These are phyloP conservation scores for Sialis lutaria DNA, from an alignment of 2,888 invertebrate genomes.

Conservation along the genomic window DNA sequence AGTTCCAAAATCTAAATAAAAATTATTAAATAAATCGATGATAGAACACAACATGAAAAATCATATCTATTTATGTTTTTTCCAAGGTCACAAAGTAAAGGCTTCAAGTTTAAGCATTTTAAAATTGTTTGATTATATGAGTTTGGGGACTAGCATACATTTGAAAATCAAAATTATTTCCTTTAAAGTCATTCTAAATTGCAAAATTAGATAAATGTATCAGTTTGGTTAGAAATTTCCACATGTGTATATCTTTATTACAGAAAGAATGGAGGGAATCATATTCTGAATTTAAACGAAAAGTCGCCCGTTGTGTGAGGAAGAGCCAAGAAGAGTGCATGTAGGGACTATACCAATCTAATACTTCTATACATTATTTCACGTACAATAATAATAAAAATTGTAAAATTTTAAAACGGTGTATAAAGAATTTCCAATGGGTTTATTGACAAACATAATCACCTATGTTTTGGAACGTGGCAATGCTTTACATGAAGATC, in stretches of 20 bases:
- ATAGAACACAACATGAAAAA: too few relatives aligned
- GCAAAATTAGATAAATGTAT: too few relatives aligned
- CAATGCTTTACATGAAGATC: background rate
- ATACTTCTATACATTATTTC: background rate
- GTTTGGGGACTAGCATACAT: too few relatives aligned
- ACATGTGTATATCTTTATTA: constrained; percentile 18
- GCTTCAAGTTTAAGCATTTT: too few relatives aligned
- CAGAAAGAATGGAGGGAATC: constrained; percentile 99
- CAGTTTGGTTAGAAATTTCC: too few relatives aligned
- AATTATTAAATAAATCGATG: too few relatives aligned
- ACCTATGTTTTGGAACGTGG: background rate
- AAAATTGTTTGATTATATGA: too few relatives aligned
- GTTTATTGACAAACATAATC: background rate
- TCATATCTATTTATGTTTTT: too few relatives aligned
- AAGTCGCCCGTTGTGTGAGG: constrained; percentile 94
- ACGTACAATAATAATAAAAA: constrained; percentile 4
- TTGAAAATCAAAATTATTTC: too few relatives aligned
- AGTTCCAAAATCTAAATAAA: background rate
- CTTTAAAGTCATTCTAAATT: too few relatives aligned
- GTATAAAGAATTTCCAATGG: constrained; percentile 3
- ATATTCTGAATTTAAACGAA: constrained; percentile 92
- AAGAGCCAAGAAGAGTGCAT: constrained; percentile 98
- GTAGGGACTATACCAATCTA: constrained; percentile 43
- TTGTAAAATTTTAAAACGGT: constrained; percentile 3
- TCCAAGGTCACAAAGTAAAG: too few relatives aligned